Conservation (phyloP, 2,113 vertebrate species). For the Cavia porcellus region DNA sequence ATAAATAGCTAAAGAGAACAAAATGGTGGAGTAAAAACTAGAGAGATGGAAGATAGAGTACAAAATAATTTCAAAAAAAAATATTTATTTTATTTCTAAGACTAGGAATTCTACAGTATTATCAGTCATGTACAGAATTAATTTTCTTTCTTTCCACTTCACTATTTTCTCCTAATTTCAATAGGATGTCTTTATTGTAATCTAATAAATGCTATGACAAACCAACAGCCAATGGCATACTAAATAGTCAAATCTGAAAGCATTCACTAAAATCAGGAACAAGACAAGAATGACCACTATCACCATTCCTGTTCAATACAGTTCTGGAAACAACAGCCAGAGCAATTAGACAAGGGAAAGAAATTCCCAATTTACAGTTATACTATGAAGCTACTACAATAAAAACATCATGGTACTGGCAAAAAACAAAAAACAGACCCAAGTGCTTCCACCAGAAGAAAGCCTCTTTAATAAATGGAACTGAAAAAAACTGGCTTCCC, state of each 20-base stretch:
- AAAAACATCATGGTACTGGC: not conserved
- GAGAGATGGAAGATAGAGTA: not conserved
- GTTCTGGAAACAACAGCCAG: too few relatives aligned
- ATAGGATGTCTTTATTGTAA: not conserved
- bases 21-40: not conserved
- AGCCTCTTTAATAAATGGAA: too few relatives aligned
- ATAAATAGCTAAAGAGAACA: not conserved
- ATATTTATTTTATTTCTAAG: not conserved
- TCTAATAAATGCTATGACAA: not conserved
- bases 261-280: not conserved
- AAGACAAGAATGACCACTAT: not conserved
- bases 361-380: too few relatives aligned
- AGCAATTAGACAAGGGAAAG: too few relatives aligned
- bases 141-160: not conserved
- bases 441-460: not conserved
- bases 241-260: not conserved
- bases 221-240: too few relatives aligned
- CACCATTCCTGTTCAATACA: not conserved
- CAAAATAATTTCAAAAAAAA: not conserved
- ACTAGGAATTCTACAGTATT: not conserved
- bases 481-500: too few relatives aligned
- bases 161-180: constrained; percentile 15
- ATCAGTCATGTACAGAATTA: not conserved
- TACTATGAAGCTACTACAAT: not conserved
- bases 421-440: not conserved